These are phyloP conservation scores for Cladopsammia gracilis DNA, from an alignment of 64 coral and sea anemone genomes.

Conservation along the genomic window DNA sequence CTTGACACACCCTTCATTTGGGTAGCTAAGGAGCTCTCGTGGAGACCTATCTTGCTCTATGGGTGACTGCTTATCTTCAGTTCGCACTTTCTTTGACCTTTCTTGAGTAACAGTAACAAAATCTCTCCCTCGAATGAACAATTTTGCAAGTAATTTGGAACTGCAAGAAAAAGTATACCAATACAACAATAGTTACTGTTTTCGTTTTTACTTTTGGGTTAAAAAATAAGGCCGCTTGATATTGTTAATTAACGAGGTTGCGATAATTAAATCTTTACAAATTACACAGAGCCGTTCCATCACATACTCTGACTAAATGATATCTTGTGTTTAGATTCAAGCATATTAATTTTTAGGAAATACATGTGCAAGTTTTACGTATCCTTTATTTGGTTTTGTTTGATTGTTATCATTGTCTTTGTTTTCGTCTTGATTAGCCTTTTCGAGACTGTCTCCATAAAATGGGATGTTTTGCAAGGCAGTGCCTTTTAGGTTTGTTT, in stretches of 20 bases:
- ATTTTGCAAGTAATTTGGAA: no score
- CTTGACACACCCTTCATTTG: not conserved
- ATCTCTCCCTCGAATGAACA: not conserved
- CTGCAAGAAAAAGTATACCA: not conserved
- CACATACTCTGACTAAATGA: not conserved
- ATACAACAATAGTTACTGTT: no score
- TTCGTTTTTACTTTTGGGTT: not conserved
- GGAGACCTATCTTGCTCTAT: not conserved
- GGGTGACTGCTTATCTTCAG: not conserved
- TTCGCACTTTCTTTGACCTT: no score
- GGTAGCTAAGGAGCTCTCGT: not conserved
- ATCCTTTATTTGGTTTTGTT: slow-evolving; percentile 22
- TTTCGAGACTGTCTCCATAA: no score
- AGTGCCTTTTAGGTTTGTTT: no score
- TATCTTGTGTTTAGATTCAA: not conserved
- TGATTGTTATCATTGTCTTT: no score
- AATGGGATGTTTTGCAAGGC: no score
- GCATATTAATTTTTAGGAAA: not conserved
- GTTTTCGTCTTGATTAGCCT: no score
- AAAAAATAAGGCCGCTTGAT: no score
- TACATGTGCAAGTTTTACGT: not conserved
- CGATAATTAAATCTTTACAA: no score
- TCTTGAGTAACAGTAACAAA: not conserved
- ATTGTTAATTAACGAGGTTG: no score
- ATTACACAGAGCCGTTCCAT: no score